A percentile compares a stretch with the other conserved stretches of the same genome.
phyloP scores from a whole-genome alignment of 2,113 vertebrate species.

The Colistium nudipinnis region DNA sequence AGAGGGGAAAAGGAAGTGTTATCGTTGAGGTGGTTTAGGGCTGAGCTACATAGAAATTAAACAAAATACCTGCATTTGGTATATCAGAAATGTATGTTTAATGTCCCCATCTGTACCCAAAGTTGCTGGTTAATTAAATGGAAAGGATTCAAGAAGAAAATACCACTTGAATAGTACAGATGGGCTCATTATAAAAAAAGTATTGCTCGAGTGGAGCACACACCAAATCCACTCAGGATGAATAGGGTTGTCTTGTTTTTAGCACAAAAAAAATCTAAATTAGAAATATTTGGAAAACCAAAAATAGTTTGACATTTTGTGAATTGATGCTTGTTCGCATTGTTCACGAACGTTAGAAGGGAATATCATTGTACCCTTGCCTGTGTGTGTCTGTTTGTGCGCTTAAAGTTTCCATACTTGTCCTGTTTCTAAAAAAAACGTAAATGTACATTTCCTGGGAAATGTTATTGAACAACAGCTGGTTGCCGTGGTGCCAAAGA shows the following conservation, averaged over 20 bases:
- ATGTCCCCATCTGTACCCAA: neutral
- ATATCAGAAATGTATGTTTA: neutral
- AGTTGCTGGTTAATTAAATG: neutral
- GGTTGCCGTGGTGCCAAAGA: neutral
- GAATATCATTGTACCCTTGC: neutral
- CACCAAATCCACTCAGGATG: too few relatives aligned
- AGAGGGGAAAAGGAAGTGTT: slow-evolving; percentile 46
- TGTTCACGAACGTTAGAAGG: slow-evolving; percentile 3
- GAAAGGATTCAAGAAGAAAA: slow-evolving; percentile 20
- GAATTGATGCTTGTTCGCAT: neutral
- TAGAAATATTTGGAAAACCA: too few relatives aligned
- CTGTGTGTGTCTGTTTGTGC: neutral
- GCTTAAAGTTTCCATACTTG: neutral
- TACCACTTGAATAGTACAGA: neutral
- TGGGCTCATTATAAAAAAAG: slow-evolving; percentile 20
- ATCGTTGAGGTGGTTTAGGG: slow-evolving; percentile 25
- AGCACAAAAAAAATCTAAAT: too few relatives aligned
- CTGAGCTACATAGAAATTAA: slow-evolving; percentile 18
- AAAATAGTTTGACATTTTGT: neutral
- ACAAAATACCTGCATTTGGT: neutral
- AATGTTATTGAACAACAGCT: neutral
- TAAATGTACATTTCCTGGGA: neutral
- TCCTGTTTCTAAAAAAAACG: neutral
- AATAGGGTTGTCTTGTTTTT: too few relatives aligned
- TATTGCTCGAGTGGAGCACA: slow-evolving; percentile 24